phyloP scores from a whole-genome alignment of 2,113 vertebrate species.

The Odobenus rosmarus region DNA sequence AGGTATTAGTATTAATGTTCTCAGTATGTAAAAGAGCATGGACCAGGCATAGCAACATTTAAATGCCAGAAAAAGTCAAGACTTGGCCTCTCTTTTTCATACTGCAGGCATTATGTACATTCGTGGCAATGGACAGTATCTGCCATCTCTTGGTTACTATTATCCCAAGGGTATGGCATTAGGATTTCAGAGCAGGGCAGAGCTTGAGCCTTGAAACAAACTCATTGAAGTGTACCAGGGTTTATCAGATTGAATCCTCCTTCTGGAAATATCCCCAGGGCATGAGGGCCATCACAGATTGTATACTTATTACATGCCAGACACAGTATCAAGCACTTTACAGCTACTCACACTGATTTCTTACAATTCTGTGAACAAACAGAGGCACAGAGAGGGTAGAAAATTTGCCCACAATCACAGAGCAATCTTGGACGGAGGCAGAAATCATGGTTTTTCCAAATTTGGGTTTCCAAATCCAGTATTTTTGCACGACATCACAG shows the following conservation, averaged over 20 bases:
- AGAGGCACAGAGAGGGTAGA: not conserved
- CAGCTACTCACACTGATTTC: not conserved
- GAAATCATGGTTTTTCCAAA: conserved; percentile 23
- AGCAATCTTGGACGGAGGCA: not conserved
- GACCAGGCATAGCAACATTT: not conserved
- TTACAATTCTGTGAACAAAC: not conserved
- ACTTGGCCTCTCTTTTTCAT: not conserved
- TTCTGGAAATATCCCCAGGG: conserved; percentile 4
- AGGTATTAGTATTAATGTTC: not conserved
- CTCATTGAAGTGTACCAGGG: not conserved
- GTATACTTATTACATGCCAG: not conserved
- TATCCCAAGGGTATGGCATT: not conserved
- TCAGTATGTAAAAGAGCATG: not conserved
- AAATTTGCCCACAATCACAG: conserved; percentile 28
- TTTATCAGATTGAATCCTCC: not conserved
- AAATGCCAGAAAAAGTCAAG: not conserved
- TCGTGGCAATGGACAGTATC: not conserved
- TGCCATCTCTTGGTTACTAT: not conserved
- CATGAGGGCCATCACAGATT: not conserved
- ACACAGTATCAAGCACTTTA: not conserved
- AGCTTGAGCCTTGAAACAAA: not conserved
- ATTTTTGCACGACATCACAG: conserved; percentile 48
- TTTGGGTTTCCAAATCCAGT: conserved; percentile 60
- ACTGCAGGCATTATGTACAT: not conserved
- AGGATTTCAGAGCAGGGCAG: not conserved